Percentiles rank a stretch among this genome's conserved stretches.
phyloP scores from a whole-genome alignment of 2,888 invertebrate species.

The Sylvicola fuscatus region DNA sequence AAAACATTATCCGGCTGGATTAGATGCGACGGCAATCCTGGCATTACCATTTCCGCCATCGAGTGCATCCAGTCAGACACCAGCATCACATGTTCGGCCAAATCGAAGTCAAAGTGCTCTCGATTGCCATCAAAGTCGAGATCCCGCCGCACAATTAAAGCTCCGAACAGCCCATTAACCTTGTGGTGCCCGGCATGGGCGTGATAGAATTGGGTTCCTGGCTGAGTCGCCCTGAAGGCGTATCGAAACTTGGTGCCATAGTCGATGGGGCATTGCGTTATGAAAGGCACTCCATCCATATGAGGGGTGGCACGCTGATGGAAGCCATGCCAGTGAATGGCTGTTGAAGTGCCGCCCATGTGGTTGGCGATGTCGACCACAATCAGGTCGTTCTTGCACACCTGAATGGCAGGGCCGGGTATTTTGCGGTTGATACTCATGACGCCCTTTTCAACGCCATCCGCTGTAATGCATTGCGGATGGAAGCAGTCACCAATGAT shows the following conservation, averaged over 20 bases:
- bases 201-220: slow-evolving; percentile 67
- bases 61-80: slow-evolving; percentile 62
- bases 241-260: slow-evolving; percentile 47
- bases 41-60: slow-evolving; percentile 21
- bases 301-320: slow-evolving; percentile 53
- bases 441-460: slow-evolving; percentile 26
- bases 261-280: slow-evolving; percentile 63
- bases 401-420: slow-evolving; percentile 36
- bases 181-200: slow-evolving; percentile 46
- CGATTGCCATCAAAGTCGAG: slow-evolving; percentile 35
- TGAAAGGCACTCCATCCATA: slow-evolving; percentile 68
- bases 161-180: slow-evolving; percentile 60
- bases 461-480: slow-evolving; percentile 28
- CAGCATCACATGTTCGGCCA: slow-evolving; percentile 42
- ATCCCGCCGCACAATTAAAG: slow-evolving; percentile 47
- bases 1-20: slow-evolving; percentile 14
- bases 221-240: slow-evolving; percentile 42
- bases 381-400: slow-evolving; percentile 58
- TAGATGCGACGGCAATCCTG: slow-evolving; percentile 12
- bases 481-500: slow-evolving; percentile 21
- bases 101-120: slow-evolving; percentile 50
- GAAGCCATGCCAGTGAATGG: slow-evolving; percentile 79
- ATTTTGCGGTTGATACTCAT: slow-evolving; percentile 27
- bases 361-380: slow-evolving; percentile 61
- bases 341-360: slow-evolving; percentile 51